Base-by-base conservation (phyloP, 1,140 invertebrate species). In the Pseudomyrmex flavicornis region DNA sequence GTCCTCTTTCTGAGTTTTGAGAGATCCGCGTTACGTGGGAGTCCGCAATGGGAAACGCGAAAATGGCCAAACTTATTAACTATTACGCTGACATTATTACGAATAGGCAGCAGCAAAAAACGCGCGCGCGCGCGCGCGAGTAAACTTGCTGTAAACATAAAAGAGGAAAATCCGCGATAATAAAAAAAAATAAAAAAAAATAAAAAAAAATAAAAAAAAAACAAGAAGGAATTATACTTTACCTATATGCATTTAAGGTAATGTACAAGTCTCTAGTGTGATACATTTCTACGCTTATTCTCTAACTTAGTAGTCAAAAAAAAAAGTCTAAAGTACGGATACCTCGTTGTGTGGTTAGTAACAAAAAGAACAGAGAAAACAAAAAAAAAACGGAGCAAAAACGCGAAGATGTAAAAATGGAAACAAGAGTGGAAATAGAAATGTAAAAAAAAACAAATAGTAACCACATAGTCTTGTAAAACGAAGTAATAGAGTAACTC, bases 211-310 rank as follows among this genome's bases (percentile, higher is more conserved):
- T 65, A 61, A 69, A 83, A 58, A 20, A 82, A 69, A 80, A 68
- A 84, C 62, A 26, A 75, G 56, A 85, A 80, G 66, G 76, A 61
- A 80, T 80, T 83, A 89, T 91, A 91, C 87, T 85, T 35, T 91
- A 91, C 90, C 85, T 90, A 35, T 35, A 90, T 54, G 90, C 90
- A 92, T 91, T 91, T 92, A 92, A 91, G 90, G 89, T 92, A 91
- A 90, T 88, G 91, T 92, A 91, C 91, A 92, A 92, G 91, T 91
- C 88, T 91, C 91, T 92, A 92, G 91, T 92, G 91, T 92, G 91
- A 92, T 92, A 92, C 88, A 91, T 91, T 91, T 92, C 90, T 92
- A 92, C 91, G 91, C 91, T 92, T 92, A 92, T 92, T 90, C 89
- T 89, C 87, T 91, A 89, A 91, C 89, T 89, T 80, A 80, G 89